A percentile compares a stretch with the other conserved stretches of the same genome.
Conservation (phyloP, 2,797 vertebrate genomes). For the Malurus leucopterus region DNA sequence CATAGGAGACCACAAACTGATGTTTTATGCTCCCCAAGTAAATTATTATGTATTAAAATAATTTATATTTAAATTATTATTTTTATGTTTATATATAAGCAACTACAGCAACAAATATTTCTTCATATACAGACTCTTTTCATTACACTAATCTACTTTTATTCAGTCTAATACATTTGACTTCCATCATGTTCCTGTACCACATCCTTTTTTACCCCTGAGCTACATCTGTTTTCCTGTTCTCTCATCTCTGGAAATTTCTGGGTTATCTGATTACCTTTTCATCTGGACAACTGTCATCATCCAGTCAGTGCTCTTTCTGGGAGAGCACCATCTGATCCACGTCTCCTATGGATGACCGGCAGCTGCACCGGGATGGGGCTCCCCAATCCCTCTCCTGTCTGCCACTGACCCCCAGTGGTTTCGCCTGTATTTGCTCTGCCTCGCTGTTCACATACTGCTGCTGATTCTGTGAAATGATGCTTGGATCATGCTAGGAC, state of each 20-base stretch:
- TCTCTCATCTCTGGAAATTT: neutral
- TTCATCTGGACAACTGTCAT: neutral
- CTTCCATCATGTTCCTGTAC: neutral
- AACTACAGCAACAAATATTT: neutral
- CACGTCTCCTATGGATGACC: fast-evolving
- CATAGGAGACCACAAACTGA: neutral
- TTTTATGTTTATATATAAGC: neutral
- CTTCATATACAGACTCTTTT: neutral
- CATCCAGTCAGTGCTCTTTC: neutral
- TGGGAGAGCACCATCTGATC: neutral
- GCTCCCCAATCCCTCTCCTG: constrained; percentile 4
- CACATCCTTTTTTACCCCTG: neutral
- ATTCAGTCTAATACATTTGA: neutral
- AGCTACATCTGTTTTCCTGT: neutral
- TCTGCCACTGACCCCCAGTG: constrained; percentile 57
- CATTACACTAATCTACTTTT: neutral
- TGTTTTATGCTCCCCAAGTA: neutral
- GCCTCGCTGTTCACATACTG: neutral
- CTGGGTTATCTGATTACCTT: neutral
- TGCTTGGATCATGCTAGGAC: neutral
- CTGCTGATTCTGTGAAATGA: neutral
- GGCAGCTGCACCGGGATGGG: neutral
- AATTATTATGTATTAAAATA: neutral
- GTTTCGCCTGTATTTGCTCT: neutral
- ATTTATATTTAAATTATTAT: neutral